Percentiles rank a stretch among this genome's conserved stretches.
Evolutionary conservation across 2,797 vertebrate species (phyloP).

Genomic region (Rhinoraja longicauda): DNA sequence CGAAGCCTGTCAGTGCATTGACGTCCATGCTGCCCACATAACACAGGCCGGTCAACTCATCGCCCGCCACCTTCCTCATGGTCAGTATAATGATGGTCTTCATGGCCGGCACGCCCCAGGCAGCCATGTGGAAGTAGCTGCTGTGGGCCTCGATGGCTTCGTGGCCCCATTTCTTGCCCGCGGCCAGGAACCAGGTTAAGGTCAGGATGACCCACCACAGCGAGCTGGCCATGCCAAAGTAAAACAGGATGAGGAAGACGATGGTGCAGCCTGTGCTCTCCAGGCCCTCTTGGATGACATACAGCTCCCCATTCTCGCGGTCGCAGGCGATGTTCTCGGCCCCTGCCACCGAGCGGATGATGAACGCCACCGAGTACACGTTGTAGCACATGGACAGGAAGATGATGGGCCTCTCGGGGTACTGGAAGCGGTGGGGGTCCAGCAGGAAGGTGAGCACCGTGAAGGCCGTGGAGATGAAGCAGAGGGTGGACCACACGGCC

Average conservation of each 20-base stretch:
- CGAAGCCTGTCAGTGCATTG: slow-evolving; percentile 80
- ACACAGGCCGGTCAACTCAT: slow-evolving; percentile 91
- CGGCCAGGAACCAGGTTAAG: slow-evolving; percentile 94
- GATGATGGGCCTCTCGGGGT: slow-evolving; percentile 94
- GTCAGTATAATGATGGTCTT: slow-evolving; percentile 93
- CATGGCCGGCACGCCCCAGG: slow-evolving; percentile 90
- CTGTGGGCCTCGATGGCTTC: slow-evolving; percentile 96
- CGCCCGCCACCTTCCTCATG: slow-evolving; percentile 89
- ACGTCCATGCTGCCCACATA: slow-evolving; percentile 88
- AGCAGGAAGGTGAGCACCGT: slow-evolving; percentile 93
- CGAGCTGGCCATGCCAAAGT: slow-evolving; percentile 95
- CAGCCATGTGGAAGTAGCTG: slow-evolving; percentile 95
- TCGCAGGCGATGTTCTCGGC: slow-evolving; percentile 91
- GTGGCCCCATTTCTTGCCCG: slow-evolving; percentile 95
- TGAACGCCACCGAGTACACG: slow-evolving; percentile 89
- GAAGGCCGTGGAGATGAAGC: slow-evolving; percentile 92
- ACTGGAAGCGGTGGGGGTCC: slow-evolving; percentile 93
- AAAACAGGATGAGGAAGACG: slow-evolving; percentile 94
- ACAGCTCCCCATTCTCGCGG: slow-evolving; percentile 81
- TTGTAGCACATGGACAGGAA: slow-evolving; percentile 99
- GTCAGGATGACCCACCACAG: slow-evolving; percentile 98
- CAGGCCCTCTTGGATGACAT: slow-evolving; percentile 90
- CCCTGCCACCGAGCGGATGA: slow-evolving; percentile 85
- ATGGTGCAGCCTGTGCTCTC: slow-evolving; percentile 94
- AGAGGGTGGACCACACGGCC: slow-evolving; percentile 90